Evolutionary conservation across 2,797 vertebrate genomes (phyloP), one percentile per base, ranked within the genome.

Genomic region (Micropoecilia bifurca): DNA sequence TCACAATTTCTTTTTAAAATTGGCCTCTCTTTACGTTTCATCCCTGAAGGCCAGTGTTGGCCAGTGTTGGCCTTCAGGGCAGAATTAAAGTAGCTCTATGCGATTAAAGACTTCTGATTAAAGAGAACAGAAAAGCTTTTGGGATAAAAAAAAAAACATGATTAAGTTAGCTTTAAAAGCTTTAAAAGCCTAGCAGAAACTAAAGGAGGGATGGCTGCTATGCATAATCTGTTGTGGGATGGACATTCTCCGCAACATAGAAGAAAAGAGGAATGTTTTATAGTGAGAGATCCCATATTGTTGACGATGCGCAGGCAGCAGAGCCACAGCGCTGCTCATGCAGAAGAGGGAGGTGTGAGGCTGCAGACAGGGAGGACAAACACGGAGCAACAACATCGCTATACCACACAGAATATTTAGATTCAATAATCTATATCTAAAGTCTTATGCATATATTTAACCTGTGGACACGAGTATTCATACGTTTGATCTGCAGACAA

Each of bases 1-100:
- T 25, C 18, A 68, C 13, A 3, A 45, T 14, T 46, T 33, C 33
- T 33, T 33, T 22, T 33, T 36, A 20, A 61, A 47, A 75, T 68
- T 46, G 22, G 69, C 48, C 30, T 63, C 48, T 61, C 6, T 61
- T 61, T 61, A 33, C 2, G 6, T 30, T 33, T 30, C 6, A 20
- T 20, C 1, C n/a, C n/a, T n/a, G n/a, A n/a, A n/a, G 73, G 83
- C 74, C 80, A 83, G 80, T 78, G 79, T 57, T 87, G 73, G 83
- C 74, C 80, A 83, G 80, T 78, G 79, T 57, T 87, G 88, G 87
- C 86, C 91, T 88, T 90, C 86, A 83, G 86, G 71, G 45, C 66
- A 74, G 33, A 69, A 48, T 43, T 43, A 80, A 14, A 69, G 61
- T 12, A 75, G 73, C 47, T 77, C 14, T 72, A 73, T 46, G 75